A percentile compares a stretch with the other conserved stretches of the same genome.
Conservation (phyloP, 2,113 vertebrate species). For the Seriola rivoliana region DNA sequence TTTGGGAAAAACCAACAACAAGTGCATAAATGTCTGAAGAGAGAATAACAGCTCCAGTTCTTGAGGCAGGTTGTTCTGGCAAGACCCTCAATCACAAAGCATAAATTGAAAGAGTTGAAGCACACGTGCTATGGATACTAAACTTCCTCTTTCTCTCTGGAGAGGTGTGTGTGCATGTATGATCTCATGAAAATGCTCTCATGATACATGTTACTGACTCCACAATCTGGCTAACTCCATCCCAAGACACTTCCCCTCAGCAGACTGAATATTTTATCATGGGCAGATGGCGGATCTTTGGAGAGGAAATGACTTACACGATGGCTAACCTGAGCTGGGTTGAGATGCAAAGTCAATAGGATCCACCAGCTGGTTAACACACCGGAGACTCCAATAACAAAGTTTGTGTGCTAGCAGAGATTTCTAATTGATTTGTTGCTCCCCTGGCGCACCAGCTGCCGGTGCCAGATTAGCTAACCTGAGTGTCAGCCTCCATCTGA, state of each 20-base stretch:
- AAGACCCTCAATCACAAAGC: background rate
- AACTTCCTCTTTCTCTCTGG: slow-evolving; percentile 40
- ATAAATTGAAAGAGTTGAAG: background rate
- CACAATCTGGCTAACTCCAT: slow-evolving; percentile 60
- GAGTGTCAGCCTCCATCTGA: slow-evolving; percentile 57
- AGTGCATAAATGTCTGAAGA: slow-evolving; percentile 13
- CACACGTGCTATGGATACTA: background rate
- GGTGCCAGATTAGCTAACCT: slow-evolving; percentile 61
- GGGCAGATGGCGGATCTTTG: slow-evolving; percentile 58
- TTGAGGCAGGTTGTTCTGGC: background rate
- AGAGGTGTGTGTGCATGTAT: slow-evolving; percentile 20
- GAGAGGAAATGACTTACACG: slow-evolving; percentile 62
- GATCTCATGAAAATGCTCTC: slow-evolving; percentile 28
- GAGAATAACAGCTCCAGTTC: background rate
- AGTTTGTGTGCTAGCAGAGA: slow-evolving; percentile 62
- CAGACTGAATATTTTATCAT: slow-evolving; percentile 55
- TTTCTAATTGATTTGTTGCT: slow-evolving; percentile 76
- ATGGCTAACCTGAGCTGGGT: slow-evolving; percentile 65
- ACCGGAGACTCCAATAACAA: slow-evolving; percentile 65
- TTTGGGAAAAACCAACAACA: background rate
- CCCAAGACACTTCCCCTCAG: slow-evolving; percentile 32
- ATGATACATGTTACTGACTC: slow-evolving; percentile 28
- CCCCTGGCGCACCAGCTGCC: slow-evolving; percentile 65
- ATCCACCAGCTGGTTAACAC: slow-evolving; percentile 72
- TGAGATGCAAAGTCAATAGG: slow-evolving; percentile 59